Base-by-base conservation (phyloP, 2,888 invertebrate species). In the Acronicta alni region DNA sequence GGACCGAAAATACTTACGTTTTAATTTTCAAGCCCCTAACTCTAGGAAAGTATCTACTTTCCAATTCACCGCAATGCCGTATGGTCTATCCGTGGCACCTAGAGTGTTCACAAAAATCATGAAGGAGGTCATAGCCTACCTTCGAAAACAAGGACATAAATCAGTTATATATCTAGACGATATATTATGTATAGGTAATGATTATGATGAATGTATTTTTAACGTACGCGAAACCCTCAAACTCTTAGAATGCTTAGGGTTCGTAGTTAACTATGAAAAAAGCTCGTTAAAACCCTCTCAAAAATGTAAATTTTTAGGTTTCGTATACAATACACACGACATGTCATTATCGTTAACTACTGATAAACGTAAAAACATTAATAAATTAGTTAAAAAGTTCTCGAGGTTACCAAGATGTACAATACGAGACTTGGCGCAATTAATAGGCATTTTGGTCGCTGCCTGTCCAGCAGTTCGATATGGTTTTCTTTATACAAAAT, bases 401-500 rank as follows among this genome's bases (percentile, higher is more conserved):
- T 30, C 7, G 10, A 14, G 2, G 0, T 39, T 61, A 23, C 38
- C 46, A 8, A 6, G 7, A 12, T 59, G 53, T 38, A 48, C 43
- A 0, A 54, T 54, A 5, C 43, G 53, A 5, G 58, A 48, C 0
- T 57, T 62, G 26, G 48, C 57, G 0, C 43, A 54, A 10, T 14
- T 53, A 9, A 57, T 57, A 5, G 62, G 54, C 0, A 32, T 49
- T 9, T 17, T 62, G 8, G 20, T 20, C 0, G 37, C 57, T 0
- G 30, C 53, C 0, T 62, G 62, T 8, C 49, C 62, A 1, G 57
- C 62, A 10, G 47, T 38, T 0, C 7, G 6, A 26, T 62, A 62
- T 18, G 52, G 61, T 0, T 62, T n/a, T 12, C 12, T 62, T 0
- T 62, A 62, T 23, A 57, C 65, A 4, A 65, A 59, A 15, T 0